These are phyloP conservation scores for Metopia argyrocephala DNA, from an alignment of 2,888 invertebrate genomes.

Conservation along the genomic window DNA sequence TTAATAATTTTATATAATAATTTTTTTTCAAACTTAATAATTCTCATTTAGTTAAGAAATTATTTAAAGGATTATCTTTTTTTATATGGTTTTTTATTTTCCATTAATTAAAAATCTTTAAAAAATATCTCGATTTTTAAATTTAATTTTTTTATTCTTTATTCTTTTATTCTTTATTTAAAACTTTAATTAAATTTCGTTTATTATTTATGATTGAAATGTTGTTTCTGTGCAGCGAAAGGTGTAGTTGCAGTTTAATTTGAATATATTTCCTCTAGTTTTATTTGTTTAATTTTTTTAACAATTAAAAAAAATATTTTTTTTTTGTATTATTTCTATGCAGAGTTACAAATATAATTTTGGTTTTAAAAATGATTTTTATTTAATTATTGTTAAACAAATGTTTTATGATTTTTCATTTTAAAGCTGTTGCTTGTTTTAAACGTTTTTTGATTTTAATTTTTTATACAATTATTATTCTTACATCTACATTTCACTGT, in stretches of 20 bases:
- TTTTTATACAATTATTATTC: conserved; percentile 39
- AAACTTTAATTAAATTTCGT: conserved; percentile 29
- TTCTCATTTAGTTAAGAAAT: conserved; percentile 49
- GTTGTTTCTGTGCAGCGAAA: conserved; percentile 79
- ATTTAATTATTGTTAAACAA: conserved; percentile 42
- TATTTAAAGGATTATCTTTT: conserved; percentile 28
- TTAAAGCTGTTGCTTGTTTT: background rate
- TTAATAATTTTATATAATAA: background rate
- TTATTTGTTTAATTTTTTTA: conserved; percentile 2
- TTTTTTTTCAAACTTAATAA: conserved; percentile 53
- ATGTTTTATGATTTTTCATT: conserved; percentile 60
- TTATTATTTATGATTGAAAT: conserved; percentile 79
- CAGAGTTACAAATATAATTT: background rate
- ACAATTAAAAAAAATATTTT: conserved; percentile 1
- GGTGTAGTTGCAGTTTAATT: conserved; percentile 72
- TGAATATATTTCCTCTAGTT: background rate
- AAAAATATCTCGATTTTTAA: conserved; percentile 41
- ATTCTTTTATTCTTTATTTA: conserved; percentile 49
- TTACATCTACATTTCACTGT: conserved; percentile 69
- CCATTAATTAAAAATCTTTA: background rate
- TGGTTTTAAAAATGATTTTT: conserved; percentile 16
- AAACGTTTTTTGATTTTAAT: background rate
- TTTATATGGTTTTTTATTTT: conserved; percentile 24
- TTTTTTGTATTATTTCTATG: background rate
- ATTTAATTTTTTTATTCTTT: conserved; percentile 61